Evolutionary conservation across 2,113 vertebrate genomes (phyloP).

Genomic region (Eulemur macaco): DNA sequence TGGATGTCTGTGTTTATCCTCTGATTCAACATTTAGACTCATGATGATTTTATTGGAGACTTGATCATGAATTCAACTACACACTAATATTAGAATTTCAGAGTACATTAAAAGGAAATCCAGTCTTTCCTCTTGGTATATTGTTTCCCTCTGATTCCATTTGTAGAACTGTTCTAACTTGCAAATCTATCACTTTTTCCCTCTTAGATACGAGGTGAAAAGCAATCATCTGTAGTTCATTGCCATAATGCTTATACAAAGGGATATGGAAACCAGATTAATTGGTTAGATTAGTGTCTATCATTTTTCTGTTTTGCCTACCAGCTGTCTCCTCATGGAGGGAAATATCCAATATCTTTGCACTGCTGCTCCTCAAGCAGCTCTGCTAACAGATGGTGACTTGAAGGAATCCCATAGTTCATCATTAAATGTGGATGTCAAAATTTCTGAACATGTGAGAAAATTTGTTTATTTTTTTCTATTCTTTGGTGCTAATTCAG

Average conservation of each 20-base stretch:
- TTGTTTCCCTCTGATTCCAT: neutral
- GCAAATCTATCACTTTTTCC: neutral
- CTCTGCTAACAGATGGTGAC: conserved; percentile 63
- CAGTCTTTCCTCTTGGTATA: neutral
- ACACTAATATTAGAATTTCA: conserved; percentile 31
- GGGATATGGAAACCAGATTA: conserved; percentile 42
- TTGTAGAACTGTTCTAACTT: conserved; percentile 16
- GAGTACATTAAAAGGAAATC: neutral
- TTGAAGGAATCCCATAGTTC: conserved; percentile 65
- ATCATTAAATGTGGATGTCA: conserved; percentile 68
- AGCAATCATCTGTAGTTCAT: conserved; percentile 62
- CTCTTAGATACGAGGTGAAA: conserved; percentile 54
- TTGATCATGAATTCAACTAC: conserved; percentile 2
- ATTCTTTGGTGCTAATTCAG: conserved; percentile 49
- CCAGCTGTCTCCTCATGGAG: conserved; percentile 63
- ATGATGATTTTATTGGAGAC: neutral
- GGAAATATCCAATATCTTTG: conserved; percentile 51
- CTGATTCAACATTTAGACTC: conserved; percentile 18
- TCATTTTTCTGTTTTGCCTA: conserved; percentile 44
- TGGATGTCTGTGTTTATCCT: neutral
- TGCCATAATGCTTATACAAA: conserved; percentile 35
- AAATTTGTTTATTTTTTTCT: conserved; percentile 54
- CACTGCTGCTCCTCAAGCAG: neutral
- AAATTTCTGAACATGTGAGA: conserved; percentile 58
- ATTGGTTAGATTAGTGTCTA: conserved; percentile 52